phyloP scores from a whole-genome alignment of 1,140 invertebrate species.

The Cepaea nemoralis region DNA sequence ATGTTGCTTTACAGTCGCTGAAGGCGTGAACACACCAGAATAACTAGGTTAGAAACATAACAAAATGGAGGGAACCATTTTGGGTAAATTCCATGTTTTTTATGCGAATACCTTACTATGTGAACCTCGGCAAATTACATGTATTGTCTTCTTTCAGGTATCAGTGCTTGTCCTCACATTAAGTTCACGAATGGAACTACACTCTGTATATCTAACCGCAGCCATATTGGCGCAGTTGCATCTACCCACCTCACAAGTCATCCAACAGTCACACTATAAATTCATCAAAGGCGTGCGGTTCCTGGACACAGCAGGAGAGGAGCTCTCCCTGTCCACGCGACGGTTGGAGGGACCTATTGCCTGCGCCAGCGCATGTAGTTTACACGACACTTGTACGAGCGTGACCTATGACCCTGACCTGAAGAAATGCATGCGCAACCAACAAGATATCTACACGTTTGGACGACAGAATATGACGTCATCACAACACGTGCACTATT shows the following conservation, averaged over 20 bases:
- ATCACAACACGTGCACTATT: background rate
- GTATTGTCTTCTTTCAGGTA: too few species aligned
- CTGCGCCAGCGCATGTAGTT: background rate
- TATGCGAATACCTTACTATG: too few species aligned
- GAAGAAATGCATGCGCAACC: background rate
- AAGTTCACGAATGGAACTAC: background rate
- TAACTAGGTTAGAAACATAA: too few species aligned
- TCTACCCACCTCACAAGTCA: background rate
- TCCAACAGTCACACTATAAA: background rate
- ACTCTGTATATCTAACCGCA: background rate
- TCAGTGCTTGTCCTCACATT: too few species aligned
- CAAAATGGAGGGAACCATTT: too few species aligned
- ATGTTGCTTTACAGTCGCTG: too few species aligned
- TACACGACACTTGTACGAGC: background rate
- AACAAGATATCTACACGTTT: background rate
- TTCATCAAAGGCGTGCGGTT: background rate
- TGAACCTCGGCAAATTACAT: too few species aligned
- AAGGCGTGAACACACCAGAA: too few species aligned
- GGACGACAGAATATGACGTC: background rate
- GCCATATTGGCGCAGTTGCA: background rate
- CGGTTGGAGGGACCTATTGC: background rate
- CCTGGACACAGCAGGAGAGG: background rate
- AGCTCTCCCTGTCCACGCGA: background rate
- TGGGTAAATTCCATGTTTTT: too few species aligned
- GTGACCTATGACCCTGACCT: background rate